Base-by-base conservation (phyloP, 2,113 vertebrate species). In the Marmota flaviventris region DNA sequence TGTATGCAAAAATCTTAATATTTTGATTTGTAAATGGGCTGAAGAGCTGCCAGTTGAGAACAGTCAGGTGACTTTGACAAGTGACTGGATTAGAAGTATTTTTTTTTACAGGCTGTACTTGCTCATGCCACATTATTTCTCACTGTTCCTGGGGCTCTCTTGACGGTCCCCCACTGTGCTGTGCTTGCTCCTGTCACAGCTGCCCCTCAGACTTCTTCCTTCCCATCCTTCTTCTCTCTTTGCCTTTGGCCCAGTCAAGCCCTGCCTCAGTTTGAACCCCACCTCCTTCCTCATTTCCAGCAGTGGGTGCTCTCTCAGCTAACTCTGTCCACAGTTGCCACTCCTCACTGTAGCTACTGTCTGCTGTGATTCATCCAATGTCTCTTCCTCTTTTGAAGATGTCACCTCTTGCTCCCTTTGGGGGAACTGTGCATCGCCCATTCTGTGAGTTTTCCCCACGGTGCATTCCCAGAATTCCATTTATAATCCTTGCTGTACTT, bases 91-190 rank as follows among this genome's bases (percentile, higher is more conserved):
- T 76, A 45, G 82, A 75, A 58, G 22, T 61, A 20, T 34, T 76
- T 88, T 76, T 88, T 88, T 93, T 89, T 65, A 58, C 20, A 84
- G 45, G 32, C 32, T 45, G 2, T 39, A 14, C 7, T 89, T 84
- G 24, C 29, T 39, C 61, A 25, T 10, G 22, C 27, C n/a, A 79
- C 63, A 6, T 61, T 42, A 13, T 37, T 95, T 76, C 78, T 24
- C 42, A 22, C 29, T 18, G 10, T n/a, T 76, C 42, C 42, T 27
- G 39, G 70, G 58, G 32, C 45, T 39, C 27, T 63, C 48, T 37
- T 42, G 3, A 0, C 2, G 7, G 0, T 8, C 18, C 4, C 8
- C 17, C 4, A 5, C 8, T 18, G n/a, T 7, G 7, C 24, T n/a
- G 17, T 56, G 11, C 18, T 20, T 3, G 11, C 75, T 42, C 25